Evolutionary conservation across 1,140 invertebrate species (phyloP).

Genomic region (Drosophila athabasca): DNA sequence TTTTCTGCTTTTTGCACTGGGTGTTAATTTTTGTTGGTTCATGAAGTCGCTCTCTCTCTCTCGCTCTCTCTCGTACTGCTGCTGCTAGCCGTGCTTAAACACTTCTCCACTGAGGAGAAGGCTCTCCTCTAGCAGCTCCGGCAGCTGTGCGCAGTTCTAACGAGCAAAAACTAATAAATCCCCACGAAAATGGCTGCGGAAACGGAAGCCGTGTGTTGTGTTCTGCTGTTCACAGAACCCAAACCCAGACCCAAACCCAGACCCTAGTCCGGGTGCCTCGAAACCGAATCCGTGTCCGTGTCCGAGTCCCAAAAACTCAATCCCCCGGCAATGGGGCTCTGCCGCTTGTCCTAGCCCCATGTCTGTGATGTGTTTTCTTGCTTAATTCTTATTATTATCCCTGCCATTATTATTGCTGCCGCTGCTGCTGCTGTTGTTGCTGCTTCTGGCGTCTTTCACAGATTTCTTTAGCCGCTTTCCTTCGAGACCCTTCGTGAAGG

Average conservation of each 20-base stretch:
- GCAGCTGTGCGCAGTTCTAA: slow-evolving; percentile 77
- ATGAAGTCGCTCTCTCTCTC: slow-evolving; percentile 62
- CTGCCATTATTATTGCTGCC: slow-evolving; percentile 75
- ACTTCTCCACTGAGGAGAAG: slow-evolving; percentile 45
- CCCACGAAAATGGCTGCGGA: slow-evolving; percentile 80
- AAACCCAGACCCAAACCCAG: too few relatives aligned
- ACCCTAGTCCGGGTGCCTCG: too few relatives aligned
- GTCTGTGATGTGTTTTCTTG: slow-evolving; percentile 80
- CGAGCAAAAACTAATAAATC: slow-evolving; percentile 83
- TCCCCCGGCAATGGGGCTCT: slow-evolving; percentile 26
- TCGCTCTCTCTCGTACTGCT: slow-evolving; percentile 23
- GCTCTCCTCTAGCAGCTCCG: slow-evolving; percentile 10
- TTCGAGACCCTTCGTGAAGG: neutral
- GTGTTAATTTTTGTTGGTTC: slow-evolving; percentile 81
- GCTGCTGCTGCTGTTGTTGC: slow-evolving; percentile 35
- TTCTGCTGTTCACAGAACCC: slow-evolving; percentile 35
- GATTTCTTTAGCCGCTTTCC: slow-evolving; percentile 55
- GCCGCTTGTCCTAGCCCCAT: slow-evolving; percentile 50
- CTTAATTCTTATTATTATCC: slow-evolving; percentile 83
- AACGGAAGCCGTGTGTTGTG: slow-evolving; percentile 78
- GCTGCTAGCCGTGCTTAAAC: slow-evolving; percentile 60
- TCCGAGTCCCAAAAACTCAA: slow-evolving; percentile 35
- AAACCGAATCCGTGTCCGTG: neutral
- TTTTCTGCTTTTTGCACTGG: slow-evolving; percentile 73
- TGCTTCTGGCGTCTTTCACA: slow-evolving; percentile 59